A percentile compares a stretch with the other conserved stretches of the same genome.
Evolutionary conservation across 2,113 vertebrate genomes (phyloP).

Genomic region (Hassar affinis): DNA sequence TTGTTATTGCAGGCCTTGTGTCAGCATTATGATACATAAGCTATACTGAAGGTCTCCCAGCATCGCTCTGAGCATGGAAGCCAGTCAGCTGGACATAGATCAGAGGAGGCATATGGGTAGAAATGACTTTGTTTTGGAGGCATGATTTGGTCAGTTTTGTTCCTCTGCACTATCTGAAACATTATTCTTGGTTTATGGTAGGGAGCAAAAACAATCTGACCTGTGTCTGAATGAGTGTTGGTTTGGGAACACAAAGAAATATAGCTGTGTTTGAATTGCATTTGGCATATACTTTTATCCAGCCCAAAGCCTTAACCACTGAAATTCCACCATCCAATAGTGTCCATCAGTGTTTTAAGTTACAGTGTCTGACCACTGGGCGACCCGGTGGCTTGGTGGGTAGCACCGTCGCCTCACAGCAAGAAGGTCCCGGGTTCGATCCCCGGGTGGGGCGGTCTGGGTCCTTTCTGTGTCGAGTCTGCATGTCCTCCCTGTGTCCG

Average conservation of each 20-base stretch:
- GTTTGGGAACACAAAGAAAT: background rate
- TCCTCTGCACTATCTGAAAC: background rate
- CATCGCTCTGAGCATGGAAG: conserved; percentile 8
- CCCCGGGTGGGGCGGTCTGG: no score
- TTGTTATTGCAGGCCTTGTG: conserved; percentile 20
- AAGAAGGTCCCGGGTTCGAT: no score
- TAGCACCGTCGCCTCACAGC: no score
- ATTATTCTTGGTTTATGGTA: background rate
- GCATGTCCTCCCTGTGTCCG: no score
- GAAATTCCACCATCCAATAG: background rate
- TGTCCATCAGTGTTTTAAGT: background rate
- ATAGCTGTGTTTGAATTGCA: background rate
- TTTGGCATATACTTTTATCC: background rate
- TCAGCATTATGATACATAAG: background rate
- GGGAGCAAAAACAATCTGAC: background rate
- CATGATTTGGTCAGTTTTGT: background rate
- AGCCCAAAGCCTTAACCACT: background rate
- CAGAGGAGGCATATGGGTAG: background rate
- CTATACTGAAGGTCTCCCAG: background rate
- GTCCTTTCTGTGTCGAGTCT: no score
- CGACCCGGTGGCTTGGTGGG: no score
- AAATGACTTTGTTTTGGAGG: background rate
- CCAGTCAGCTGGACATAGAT: conserved; percentile 28
- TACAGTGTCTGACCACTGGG: background rate
- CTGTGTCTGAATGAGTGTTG: background rate